Evolutionary conservation across 2,888 invertebrate species (phyloP), one percentile per base, ranked within the genome.

Genomic region (Ferrisia virgata): DNA sequence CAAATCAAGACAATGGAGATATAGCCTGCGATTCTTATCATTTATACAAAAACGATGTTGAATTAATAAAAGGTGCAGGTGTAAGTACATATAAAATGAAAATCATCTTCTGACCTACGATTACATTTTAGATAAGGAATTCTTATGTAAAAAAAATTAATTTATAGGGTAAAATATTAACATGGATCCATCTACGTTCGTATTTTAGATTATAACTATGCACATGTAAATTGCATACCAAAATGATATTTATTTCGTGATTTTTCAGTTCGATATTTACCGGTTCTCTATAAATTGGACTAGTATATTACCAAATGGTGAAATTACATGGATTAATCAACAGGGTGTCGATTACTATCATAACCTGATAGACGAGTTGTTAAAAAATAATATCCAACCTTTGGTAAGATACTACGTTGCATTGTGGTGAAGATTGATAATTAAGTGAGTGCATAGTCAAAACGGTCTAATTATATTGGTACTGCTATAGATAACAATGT

Each of bases 1-100:
- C 88, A 79, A 91, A 93, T 87, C 89, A 89, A 64, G 88, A 89
- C 18, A 92, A 90, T 36, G 93, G 91, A 0, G 92, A 93, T 87
- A 88, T 92, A 0, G 91, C 93, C 0, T 91, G 92, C 85, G 92
- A 93, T 87, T 92, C 93, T 43, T 94, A 93, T 88, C 91, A 93
- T 87, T 90, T 89, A 85, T 92, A 91, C 88, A 89, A 89, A 86
- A 90, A 91, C 28, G 94, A 94, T 86, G 91, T 93, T 0, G 86
- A 88, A 69, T 88, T 92, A 64, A 87, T 94, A 85, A 90, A 89
- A 82, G 87, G 90, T 31, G 88, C 93, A 0, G 92, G 91, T 0
- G 91, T 91, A 2, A 86, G 87, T 86, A 82, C 4, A 8, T 36
- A 36, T 36, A 36, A 36, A 36, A n/a, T n/a, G n/a, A n/a, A n/a